These are phyloP conservation scores for Lepas anatifera DNA, from an alignment of 2,888 invertebrate species.

Conservation along the genomic window DNA sequence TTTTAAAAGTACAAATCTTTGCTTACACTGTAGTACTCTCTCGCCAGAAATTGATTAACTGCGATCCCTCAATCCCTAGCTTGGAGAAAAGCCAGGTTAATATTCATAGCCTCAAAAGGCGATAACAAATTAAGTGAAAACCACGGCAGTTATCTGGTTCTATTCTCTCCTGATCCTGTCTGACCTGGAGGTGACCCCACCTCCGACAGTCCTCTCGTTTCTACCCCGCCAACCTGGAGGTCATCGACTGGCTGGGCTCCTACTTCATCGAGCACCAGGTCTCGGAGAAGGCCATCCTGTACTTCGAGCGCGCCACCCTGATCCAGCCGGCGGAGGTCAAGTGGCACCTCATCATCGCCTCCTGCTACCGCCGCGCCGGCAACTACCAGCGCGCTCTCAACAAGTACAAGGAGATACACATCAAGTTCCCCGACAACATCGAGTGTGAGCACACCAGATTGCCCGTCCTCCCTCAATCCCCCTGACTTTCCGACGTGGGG, in stretches of 20 bases:
- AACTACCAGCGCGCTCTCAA: constrained; percentile 70
- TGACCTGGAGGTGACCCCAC: neutral
- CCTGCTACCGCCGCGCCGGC: constrained; percentile 68
- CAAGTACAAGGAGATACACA: constrained; percentile 59
- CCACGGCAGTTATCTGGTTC: too few species aligned
- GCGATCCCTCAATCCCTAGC: too few species aligned
- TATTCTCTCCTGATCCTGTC: neutral
- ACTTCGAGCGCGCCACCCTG: constrained; percentile 65
- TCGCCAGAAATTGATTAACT: too few species aligned
- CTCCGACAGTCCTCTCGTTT: constrained; percentile 49
- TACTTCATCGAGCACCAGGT: constrained; percentile 81
- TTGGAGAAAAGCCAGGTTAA: too few species aligned
- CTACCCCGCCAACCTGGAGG: constrained; percentile 56
- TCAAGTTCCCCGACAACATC: constrained; percentile 84
- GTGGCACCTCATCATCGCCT: constrained; percentile 74
- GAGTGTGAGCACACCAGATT: constrained; percentile 45
- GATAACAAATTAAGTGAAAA: too few species aligned
- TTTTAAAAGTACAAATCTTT: too few species aligned
- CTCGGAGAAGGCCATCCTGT: constrained; percentile 69
- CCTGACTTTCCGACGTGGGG: too few species aligned
- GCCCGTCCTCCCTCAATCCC: too few species aligned
- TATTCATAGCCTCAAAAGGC: too few species aligned
- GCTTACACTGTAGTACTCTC: too few species aligned
- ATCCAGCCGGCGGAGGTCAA: constrained; percentile 68
- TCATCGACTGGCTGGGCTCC: constrained; percentile 78